Base-by-base conservation (phyloP, 35 echinoderm and acorn worm species). In the Apostichopus japonicus region DNA sequence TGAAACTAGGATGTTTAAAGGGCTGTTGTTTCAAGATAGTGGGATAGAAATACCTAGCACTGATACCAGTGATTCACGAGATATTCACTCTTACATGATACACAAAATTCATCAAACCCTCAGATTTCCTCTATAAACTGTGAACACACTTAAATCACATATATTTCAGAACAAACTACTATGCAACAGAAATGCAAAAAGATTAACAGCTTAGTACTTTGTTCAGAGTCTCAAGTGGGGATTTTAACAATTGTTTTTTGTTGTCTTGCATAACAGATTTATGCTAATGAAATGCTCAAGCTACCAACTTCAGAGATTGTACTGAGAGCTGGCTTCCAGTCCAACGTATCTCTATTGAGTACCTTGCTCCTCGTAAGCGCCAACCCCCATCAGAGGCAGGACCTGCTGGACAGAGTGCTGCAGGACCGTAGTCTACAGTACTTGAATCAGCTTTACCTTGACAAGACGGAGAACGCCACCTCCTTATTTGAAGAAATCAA, bases 321-420 rank as follows among this genome's bases (percentile, higher is more conserved):
- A 56, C 71, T 91, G 90, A 91, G 77, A 91, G 90, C 90, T 91
- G 90, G 90, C 90, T 91, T 91, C 56, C 90, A 91, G 71, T 77
- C 71, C 13, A 91, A 91, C 21, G 54, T 77, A 14, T 58, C 71
- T 58, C 55, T 77, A 13, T 24, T 91, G 4, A 91, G 90, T 91
- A 91, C 90, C 54, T 79, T 91, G 90, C 77, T 91, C 33, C 17
- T n/a, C 2, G 25, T 91, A 75, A 91, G 54, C 79, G 23, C 51
- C 17, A 79, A 72, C 76, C 19, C 51, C 5, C 33, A 19, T 8
- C 71, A 78, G 71, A 91, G 71, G 90, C 13, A 17, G 53, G 77
- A 79, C 72, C 90, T 91, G 5, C 14, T 91, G 90, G 90, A 77
- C 0, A 91, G 54, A 67, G 72, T 91, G 51, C 5, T 17, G 44